These are phyloP conservation scores for Potamarius usumacintae DNA, from an alignment of 2,113 vertebrate genomes.

Conservation along the genomic window DNA sequence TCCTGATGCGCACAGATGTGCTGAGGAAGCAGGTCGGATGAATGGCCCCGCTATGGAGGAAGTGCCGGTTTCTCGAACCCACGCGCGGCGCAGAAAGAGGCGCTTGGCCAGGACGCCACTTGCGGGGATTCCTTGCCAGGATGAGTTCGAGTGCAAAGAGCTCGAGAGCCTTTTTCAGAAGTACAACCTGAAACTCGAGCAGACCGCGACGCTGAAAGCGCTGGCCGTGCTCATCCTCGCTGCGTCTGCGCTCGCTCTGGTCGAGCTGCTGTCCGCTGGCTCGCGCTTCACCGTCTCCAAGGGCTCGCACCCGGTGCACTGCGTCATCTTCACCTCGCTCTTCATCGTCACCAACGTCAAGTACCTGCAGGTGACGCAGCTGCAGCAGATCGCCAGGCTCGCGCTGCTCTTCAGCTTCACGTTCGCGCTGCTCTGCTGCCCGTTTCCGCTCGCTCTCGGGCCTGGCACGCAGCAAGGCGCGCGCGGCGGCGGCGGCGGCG, in stretches of 20 bases:
- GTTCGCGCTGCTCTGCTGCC: conserved; percentile 94
- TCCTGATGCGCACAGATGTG: conserved; percentile 15
- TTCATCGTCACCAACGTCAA: conserved; percentile 98
- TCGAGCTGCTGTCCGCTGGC: conserved; percentile 88
- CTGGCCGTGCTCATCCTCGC: conserved; percentile 91
- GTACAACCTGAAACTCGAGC: conserved; percentile 97
- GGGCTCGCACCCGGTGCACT: conserved; percentile 95
- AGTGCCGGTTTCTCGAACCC: conserved; percentile 82
- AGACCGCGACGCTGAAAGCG: conserved; percentile 93
- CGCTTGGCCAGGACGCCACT: conserved; percentile 72
- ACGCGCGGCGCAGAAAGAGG: conserved; percentile 82
- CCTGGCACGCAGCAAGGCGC: conserved; percentile 58
- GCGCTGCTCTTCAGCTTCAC: conserved; percentile 95
- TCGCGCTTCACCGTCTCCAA: conserved; percentile 88
- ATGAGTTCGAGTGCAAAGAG: conserved; percentile 91
- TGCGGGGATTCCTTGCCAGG: conserved; percentile 82
- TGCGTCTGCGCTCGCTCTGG: conserved; percentile 85
- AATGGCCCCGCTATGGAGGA: conserved; percentile 97
- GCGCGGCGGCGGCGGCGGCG: conserved; percentile 52
- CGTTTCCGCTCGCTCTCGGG: conserved; percentile 82
- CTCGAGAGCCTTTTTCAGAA: conserved; percentile 93
- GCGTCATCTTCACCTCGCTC: conserved; percentile 94
- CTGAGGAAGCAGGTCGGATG: conserved; percentile 75
- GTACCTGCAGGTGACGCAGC: conserved; percentile 92
- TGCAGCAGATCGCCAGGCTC: conserved; percentile 94